A percentile compares a stretch with the other conserved stretches of the same genome.
Conservation (phyloP, 2,888 invertebrate genomes). For the Synergus itoensis region DNA sequence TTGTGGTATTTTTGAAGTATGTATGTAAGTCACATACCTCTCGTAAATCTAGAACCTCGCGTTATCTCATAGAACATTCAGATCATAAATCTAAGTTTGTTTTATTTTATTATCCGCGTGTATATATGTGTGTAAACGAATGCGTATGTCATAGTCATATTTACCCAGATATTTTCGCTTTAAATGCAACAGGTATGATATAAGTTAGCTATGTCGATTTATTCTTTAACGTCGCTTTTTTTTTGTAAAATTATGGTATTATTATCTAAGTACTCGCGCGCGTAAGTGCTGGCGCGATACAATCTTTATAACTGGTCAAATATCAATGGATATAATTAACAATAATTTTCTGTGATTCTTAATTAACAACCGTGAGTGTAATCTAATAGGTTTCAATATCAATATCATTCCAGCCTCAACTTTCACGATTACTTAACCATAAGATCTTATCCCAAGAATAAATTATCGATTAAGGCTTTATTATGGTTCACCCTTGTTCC, state of each 20-base stretch:
- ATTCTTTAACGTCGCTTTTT: constrained; percentile 27
- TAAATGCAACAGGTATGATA: constrained; percentile 64
- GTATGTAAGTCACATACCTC: constrained; percentile 37
- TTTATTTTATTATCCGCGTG: constrained; percentile 32
- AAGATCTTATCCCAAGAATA: constrained; percentile 62
- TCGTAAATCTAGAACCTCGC: constrained; percentile 33
- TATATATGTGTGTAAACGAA: constrained; percentile 28
- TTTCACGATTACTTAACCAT: constrained; percentile 37
- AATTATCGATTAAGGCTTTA: constrained; percentile 68
- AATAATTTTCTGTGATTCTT: constrained; percentile 59
- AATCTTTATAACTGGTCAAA: constrained; percentile 36
- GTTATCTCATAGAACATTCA: neutral
- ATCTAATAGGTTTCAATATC: constrained; percentile 66
- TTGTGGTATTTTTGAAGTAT: constrained; percentile 9
- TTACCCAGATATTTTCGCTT: constrained; percentile 64
- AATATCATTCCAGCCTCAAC: constrained; percentile 42
- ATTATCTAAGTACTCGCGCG: constrained; percentile 43
- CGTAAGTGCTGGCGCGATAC: constrained; percentile 10
- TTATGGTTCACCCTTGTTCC: constrained; percentile 51
- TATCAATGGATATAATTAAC: constrained; percentile 55
- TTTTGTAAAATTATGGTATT: constrained; percentile 36
- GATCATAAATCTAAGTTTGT: constrained; percentile 34
- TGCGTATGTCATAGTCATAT: constrained; percentile 56
- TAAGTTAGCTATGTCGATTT: constrained; percentile 52
- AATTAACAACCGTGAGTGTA: constrained; percentile 70